Evolutionary conservation across 2,888 invertebrate genomes (phyloP).

Genomic region (Cordylochernes scorpioides): DNA sequence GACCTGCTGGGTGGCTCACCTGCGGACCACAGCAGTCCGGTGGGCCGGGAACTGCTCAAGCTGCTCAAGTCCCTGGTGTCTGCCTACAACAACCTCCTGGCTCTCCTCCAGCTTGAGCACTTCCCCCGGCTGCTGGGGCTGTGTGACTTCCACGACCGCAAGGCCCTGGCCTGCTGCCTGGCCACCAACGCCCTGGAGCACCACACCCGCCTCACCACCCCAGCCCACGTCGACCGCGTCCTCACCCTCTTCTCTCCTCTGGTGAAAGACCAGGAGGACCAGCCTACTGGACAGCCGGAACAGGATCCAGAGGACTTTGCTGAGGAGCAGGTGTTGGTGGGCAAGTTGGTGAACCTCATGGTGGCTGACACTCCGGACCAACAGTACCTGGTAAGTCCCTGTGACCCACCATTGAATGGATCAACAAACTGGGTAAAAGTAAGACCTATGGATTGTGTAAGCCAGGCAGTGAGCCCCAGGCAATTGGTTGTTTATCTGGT

Average conservation of each 20-base stretch:
- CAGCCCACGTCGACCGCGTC: slow-evolving; percentile 57
- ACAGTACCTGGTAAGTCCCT: slow-evolving; percentile 26
- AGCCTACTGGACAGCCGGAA: slow-evolving; percentile 39
- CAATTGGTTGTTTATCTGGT: too few species aligned
- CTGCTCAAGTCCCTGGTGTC: slow-evolving; percentile 81
- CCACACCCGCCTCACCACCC: slow-evolving; percentile 56
- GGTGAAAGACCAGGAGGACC: slow-evolving; percentile 55
- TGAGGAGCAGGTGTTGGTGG: slow-evolving; percentile 75
- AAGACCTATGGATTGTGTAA: too few species aligned
- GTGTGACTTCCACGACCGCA: slow-evolving; percentile 62
- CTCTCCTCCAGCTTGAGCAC: slow-evolving; percentile 56
- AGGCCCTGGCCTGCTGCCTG: slow-evolving; percentile 58
- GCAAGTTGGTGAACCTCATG: slow-evolving; percentile 28
- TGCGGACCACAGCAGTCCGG: slow-evolving; percentile 45
- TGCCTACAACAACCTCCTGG: slow-evolving; percentile 69
- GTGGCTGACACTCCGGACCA: slow-evolving; percentile 31
- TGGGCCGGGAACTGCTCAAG: slow-evolving; percentile 74
- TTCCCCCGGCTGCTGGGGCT: slow-evolving; percentile 59
- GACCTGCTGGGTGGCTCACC: too few species aligned
- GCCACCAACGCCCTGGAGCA: slow-evolving; percentile 68
- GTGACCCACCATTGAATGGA: too few species aligned
- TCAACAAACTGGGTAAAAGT: too few species aligned
- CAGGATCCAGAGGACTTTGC: slow-evolving; percentile 76
- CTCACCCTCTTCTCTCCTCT: slow-evolving; percentile 54
- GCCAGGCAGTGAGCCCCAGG: too few species aligned